phyloP scores from a whole-genome alignment of 23 tunicate genomes.

The Trididemnum nubilum region DNA sequence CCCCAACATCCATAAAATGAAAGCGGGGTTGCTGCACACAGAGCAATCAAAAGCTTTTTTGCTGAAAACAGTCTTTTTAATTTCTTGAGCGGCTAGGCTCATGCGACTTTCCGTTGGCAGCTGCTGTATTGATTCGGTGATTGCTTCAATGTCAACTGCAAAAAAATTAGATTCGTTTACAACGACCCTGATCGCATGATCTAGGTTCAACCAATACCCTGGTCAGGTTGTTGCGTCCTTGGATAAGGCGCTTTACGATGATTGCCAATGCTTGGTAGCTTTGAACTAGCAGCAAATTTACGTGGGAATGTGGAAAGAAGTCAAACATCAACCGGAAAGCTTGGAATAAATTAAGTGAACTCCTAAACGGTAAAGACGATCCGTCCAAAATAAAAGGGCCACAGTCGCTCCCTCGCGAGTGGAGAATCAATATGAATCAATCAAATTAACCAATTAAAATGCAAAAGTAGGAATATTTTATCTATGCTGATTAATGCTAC shows the following conservation, averaged over 20 bases:
- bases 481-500: not conserved
- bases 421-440: too few relatives aligned
- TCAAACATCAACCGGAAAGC: too few relatives aligned
- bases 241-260: too few relatives aligned
- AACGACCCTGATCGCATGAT: too few relatives aligned
- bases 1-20: constrained; percentile 88
- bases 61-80: constrained; percentile 73
- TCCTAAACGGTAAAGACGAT: not conserved
- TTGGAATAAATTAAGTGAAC: not conserved
- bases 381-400: too few relatives aligned
- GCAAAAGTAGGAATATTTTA: not conserved
- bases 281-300: too few relatives aligned
- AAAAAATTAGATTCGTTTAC: constrained; percentile 17
- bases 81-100: constrained; percentile 81
- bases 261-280: too few relatives aligned
- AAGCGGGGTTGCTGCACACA: constrained; percentile 64
- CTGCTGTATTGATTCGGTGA: constrained; percentile 57
- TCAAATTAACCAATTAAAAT: not conserved
- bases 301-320: too few relatives aligned
- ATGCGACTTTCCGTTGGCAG: constrained; percentile 64
- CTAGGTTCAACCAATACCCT: too few relatives aligned
- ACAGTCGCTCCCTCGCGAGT: too few relatives aligned
- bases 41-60: constrained; percentile 70
- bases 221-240: too few relatives aligned
- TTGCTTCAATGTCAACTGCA: constrained; percentile 48